phyloP scores from a whole-genome alignment of 2,797 vertebrate species.

The Cuculus canorus region DNA sequence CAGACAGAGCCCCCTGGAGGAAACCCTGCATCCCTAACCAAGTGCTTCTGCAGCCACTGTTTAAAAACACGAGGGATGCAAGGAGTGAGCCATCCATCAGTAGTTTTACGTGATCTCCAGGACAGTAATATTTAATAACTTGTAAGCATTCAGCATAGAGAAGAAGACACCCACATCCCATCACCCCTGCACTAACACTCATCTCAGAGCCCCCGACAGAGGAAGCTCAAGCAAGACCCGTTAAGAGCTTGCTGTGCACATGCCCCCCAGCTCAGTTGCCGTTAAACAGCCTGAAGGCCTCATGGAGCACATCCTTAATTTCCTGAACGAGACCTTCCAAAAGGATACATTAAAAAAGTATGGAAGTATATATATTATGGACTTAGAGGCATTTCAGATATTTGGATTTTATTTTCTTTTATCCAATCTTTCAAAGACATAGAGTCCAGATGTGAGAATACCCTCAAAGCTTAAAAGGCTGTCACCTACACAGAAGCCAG shows the following conservation, averaged over 20 bases:
- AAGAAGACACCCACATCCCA: background rate
- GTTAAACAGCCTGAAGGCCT: background rate
- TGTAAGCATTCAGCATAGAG: background rate
- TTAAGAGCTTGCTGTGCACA: background rate
- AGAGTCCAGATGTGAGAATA: background rate
- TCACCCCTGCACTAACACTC: background rate
- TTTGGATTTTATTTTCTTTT: background rate
- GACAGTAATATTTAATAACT: background rate
- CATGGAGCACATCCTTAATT: background rate
- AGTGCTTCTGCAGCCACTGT: background rate
- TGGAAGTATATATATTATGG: background rate
- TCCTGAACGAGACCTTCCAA: background rate
- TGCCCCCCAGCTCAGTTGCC: background rate
- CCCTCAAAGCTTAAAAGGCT: background rate
- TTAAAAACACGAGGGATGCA: background rate
- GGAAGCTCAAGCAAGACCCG: background rate
- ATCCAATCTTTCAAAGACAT: background rate
- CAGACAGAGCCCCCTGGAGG: background rate
- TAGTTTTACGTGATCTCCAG: background rate
- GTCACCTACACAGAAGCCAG: background rate
- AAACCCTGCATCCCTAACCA: background rate
- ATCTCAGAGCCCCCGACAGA: background rate
- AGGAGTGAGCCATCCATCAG: background rate
- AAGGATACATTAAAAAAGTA: background rate
- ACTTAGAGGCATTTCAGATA: background rate